Evolutionary conservation across 2,888 invertebrate species (phyloP), one percentile per base, ranked within the genome.

Genomic region (Hemistola chrysoprasaria): DNA sequence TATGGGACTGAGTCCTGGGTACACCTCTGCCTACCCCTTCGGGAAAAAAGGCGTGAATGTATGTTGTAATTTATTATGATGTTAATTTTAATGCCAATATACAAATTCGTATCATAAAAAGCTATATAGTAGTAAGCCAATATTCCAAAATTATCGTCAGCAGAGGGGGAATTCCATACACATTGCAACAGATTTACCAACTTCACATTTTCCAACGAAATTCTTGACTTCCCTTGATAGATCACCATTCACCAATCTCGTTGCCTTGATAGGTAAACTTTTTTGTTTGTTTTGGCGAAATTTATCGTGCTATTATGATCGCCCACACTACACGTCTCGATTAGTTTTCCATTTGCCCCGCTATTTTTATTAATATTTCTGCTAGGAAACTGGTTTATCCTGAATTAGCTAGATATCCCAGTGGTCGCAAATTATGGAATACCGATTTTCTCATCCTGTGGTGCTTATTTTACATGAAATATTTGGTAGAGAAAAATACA

Each of bases 51-150:
- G n/a, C n/a, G n/a, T n/a, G n/a, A n/a, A n/a, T n/a, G n/a, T n/a
- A n/a, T n/a, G n/a, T n/a, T n/a, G n/a, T n/a, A n/a, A 46, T 51
- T 64, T 64, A 68, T 74, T 59, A 76, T 55, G 72, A 62, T 58
- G 64, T 66, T 64, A 65, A 71, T 66, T 71, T 72, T 71, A 52
- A 71, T 70, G 59, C 41, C 35, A 54, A 39, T 3, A 53, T 49
- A 56, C 56, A n/a, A n/a, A n/a, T n/a, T n/a, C n/a, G n/a, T n/a
- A n/a, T n/a, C n/a, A n/a, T n/a, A n/a, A n/a, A n/a, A n/a, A n/a
- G n/a, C n/a, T n/a, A n/a, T n/a, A n/a, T n/a, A n/a, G n/a, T n/a
- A n/a, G n/a, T n/a, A n/a, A n/a, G n/a, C n/a, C n/a, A n/a, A n/a
- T n/a, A n/a, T n/a, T n/a, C n/a, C n/a, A n/a, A n/a, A n/a, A n/a